phyloP scores from a whole-genome alignment of 64 coral and sea anemone species.

The Montipora sp. region DNA sequence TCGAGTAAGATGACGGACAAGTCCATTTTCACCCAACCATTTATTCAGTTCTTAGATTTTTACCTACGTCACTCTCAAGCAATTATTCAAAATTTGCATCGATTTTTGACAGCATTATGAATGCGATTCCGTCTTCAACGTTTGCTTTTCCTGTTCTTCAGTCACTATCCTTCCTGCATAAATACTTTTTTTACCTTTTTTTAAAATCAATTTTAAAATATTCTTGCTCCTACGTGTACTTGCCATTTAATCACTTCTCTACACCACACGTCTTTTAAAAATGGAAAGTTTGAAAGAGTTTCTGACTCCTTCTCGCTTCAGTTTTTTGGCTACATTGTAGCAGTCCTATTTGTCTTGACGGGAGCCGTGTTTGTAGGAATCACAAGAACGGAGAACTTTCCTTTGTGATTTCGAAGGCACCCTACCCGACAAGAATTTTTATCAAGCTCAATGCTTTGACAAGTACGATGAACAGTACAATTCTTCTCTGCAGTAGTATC shows the following conservation, averaged over 20 bases:
- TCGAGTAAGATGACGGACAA: too few species aligned
- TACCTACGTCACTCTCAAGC: neutral
- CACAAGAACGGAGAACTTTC: slow-evolving; percentile 33
- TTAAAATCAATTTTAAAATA: neutral
- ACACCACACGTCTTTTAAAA: too few species aligned
- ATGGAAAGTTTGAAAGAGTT: slow-evolving; percentile 53
- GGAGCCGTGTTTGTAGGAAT: slow-evolving; percentile 13
- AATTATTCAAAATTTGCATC: slow-evolving; percentile 10
- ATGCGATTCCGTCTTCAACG: neutral
- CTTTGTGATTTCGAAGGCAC: slow-evolving; percentile 25
- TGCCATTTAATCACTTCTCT: too few species aligned
- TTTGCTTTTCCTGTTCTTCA: neutral
- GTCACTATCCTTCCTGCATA: too few species aligned
- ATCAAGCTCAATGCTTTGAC: slow-evolving; percentile 18
- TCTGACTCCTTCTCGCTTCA: slow-evolving; percentile 25
- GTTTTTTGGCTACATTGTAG: slow-evolving; percentile 50
- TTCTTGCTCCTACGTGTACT: too few species aligned
- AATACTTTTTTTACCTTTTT: neutral
- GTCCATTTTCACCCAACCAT: neutral
- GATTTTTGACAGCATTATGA: neutral
- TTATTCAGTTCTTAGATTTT: neutral
- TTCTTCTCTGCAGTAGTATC: slow-evolving; percentile 33
- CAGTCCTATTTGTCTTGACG: neutral
- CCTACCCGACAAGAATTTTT: neutral
- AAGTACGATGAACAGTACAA: slow-evolving; percentile 52